Base-by-base conservation (phyloP, 1,140 invertebrate species). In the Drosophila teissieri region DNA sequence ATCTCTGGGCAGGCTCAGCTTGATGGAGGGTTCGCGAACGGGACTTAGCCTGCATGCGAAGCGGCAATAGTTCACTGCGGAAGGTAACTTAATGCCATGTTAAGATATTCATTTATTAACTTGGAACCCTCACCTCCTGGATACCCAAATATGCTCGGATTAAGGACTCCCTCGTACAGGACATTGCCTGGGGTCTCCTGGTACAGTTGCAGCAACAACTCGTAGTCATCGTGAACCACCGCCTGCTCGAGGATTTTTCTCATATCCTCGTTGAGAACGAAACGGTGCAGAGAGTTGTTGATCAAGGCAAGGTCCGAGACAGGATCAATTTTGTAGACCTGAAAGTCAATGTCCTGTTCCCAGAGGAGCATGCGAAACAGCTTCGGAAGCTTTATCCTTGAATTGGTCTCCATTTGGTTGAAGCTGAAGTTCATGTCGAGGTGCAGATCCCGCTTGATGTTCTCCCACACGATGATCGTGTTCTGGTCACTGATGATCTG, bases 201-300 rank as follows among this genome's bases (percentile, higher is more conserved):
- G 34, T 78, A 89, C 14, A 89, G 48, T 44, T 89, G 80, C 24
- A 89, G 54, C 3, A 80, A 7, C 34, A 89, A 3, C 7, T 80
- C 80, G 19, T 75, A 84, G 0, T 49, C n/a, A 31, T 75, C 55
- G 17, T 84, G 15, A 0, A 70, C 37, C 1, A 89, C 49, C 2
- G 52, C 58, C 1, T 70, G 15, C 48, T 91, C 90, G 2, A 91
- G 65, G 7, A 77, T 73, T 7, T 46, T 37, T 1, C 74, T 40
- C 82, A 91, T 78, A 0, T 73, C 52, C 10, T 60, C 46, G n/a
- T 65, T 84, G 1, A 91, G 34, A 0, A 91, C 75, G 15, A 73
- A 91, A 3, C 90, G 90, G 51, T 90, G 85, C 51, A 88, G 11
- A 0, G 90, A 91, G 58, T 91, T 91, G 22, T 78, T 84, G 5